phyloP scores from a whole-genome alignment of 2,888 invertebrate species.

The Sclerodermus sp. region DNA sequence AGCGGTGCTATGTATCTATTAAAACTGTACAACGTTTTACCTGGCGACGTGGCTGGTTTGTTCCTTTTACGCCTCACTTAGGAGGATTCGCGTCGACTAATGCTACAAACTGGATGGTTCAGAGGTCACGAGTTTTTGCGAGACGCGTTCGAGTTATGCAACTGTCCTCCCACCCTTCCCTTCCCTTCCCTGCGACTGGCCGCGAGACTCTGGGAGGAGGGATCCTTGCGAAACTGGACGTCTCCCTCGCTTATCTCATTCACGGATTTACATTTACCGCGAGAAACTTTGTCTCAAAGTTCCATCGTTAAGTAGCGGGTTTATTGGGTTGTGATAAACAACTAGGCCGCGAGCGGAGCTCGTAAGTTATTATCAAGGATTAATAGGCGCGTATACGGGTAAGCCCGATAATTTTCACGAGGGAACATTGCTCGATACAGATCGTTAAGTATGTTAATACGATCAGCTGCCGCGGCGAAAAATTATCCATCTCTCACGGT shows the following conservation, averaged over 20 bases:
- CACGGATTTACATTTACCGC: too few relatives aligned
- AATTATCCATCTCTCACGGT: background rate
- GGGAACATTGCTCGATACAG: background rate
- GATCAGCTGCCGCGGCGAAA: background rate
- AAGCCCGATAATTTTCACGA: background rate
- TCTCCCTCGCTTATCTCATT: too few relatives aligned
- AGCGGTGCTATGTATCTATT: background rate
- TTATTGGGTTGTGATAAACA: too few relatives aligned
- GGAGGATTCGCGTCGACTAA: background rate
- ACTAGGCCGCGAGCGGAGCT: background rate
- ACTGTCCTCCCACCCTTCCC: too few relatives aligned
- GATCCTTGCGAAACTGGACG: too few relatives aligned
- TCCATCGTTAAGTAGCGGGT: too few relatives aligned
- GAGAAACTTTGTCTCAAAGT: too few relatives aligned
- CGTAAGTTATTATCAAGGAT: background rate
- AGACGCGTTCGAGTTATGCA: background rate
- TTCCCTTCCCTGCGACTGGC: too few relatives aligned
- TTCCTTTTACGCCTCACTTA: background rate
- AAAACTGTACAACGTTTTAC: background rate
- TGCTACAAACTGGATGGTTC: background rate
- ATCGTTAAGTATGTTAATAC: background rate
- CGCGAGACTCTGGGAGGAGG: too few relatives aligned
- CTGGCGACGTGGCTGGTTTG: background rate
- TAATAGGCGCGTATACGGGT: background rate
- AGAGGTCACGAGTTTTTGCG: background rate